Evolutionary conservation across 2,888 invertebrate species (phyloP), one percentile per base, ranked within the genome.

Genomic region (Caenorhabditis afra): DNA sequence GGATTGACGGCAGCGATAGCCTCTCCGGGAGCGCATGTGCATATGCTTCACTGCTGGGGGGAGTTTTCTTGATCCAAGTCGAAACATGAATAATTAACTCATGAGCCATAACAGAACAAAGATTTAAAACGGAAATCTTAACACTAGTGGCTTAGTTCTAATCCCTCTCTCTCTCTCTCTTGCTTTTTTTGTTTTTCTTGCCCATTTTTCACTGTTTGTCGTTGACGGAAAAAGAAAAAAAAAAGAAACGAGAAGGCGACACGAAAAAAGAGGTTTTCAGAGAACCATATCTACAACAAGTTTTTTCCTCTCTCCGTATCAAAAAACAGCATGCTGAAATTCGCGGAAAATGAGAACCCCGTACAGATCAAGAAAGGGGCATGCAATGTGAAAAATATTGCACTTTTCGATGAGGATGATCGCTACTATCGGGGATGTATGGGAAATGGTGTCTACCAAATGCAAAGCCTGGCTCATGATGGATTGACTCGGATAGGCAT

Each of bases 401-500:
- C 73, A 64, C 73, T 73, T 62, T 64, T 47, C 39, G 14, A 41
- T 45, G 23, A 57, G 47, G 57, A 16, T 62, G 71, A 62, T 71
- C 71, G 57, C 62, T 61, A 62, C 44, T 57, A 55, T 47, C 29
- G 57, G 29, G 47, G 23, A 41, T 41, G 11, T 62, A 45, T 37
- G 22, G n/a, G 41, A 65, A 64, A 50, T 58, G 64, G 73, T 73
- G 73, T 58, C 64, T 73, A 64, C 52, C 20, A 22, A 64, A 73
- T 73, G 64, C 73, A 58, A 73, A 73, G 57, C 57, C 23, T 57
- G 47, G 61, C 61, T 62, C 47, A 62, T 73, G 73, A 73, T 64
- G 73, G 73, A 73, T 73, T 39, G 58, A 50, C 64, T 73, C 50
- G 73, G 52, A 65, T 73, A 55, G 52, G 41, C 41, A 73, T 73